phyloP scores from a whole-genome alignment of 2,888 invertebrate species.

The Taenaris catops region DNA sequence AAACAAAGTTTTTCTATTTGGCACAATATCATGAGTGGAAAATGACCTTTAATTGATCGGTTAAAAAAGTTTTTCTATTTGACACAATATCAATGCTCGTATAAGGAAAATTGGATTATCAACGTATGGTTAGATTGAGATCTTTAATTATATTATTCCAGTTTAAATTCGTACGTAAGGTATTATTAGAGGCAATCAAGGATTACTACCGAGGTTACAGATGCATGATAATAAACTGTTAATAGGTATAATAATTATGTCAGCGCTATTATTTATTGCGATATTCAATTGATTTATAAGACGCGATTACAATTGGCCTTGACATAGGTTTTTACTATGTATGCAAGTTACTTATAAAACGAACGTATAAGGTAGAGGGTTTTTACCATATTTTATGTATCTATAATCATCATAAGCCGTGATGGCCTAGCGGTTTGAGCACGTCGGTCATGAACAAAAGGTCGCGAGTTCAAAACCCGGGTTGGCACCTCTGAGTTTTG shows the following conservation, averaged over 20 bases:
- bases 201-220: constrained; percentile 31
- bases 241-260: constrained; percentile 32
- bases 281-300: constrained; percentile 18
- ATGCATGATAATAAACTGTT: constrained; percentile 26
- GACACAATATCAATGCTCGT: not conserved
- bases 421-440: no score
- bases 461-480: no score
- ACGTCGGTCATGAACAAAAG: no score
- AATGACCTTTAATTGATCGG: no score
- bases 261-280: constrained; percentile 26
- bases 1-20: no score
- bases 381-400: no score
- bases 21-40: no score
- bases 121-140: constrained; percentile 11
- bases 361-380: no score
- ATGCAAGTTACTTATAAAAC: not conserved
- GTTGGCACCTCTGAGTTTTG: no score
- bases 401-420: no score
- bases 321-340: constrained; percentile 16
- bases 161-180: constrained; percentile 34
- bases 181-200: constrained; percentile 32
- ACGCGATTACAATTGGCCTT: constrained; percentile 13
- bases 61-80: no score
- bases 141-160: constrained; percentile 44
- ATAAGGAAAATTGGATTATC: constrained; percentile 5